Percentiles rank a stretch among this genome's conserved stretches.
Conservation (phyloP, 2,113 vertebrate genomes). For the Helogale parvula region DNA sequence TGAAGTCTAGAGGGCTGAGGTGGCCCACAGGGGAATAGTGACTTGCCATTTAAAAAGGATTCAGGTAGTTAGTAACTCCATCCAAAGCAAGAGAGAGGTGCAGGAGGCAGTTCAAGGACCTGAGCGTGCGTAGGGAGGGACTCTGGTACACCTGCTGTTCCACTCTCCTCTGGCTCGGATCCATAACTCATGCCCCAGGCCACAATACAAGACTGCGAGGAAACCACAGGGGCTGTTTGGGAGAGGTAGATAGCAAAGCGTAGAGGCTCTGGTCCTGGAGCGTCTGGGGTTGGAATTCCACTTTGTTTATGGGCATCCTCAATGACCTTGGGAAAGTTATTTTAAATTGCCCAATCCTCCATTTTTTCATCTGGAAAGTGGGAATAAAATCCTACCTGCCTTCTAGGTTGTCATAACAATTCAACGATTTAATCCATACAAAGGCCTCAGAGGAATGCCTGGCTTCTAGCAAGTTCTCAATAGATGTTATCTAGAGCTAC, state of each 20-base stretch:
- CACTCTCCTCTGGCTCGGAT: not conserved
- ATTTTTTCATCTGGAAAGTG: not conserved
- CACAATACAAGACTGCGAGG: not conserved
- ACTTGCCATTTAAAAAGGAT: not conserved
- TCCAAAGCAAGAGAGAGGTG: not conserved
- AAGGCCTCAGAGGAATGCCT: not conserved
- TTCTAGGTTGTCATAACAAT: not conserved
- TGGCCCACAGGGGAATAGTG: not conserved
- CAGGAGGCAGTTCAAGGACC: not conserved
- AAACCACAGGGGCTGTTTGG: not conserved
- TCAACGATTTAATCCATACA: not conserved
- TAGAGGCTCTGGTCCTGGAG: not conserved
- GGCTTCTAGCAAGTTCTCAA: not conserved
- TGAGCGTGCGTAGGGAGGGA: accelerated
- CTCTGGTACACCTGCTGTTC: not conserved
- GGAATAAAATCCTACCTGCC: not conserved
- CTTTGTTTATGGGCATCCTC: not conserved
- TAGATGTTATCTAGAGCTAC: not conserved
- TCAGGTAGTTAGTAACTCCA: not conserved
- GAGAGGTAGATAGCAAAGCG: not conserved
- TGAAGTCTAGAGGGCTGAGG: not conserved
- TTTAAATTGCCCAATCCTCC: not conserved
- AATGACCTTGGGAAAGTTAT: not conserved
- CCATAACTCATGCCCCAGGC: not conserved
- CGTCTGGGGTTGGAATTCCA: not conserved